phyloP scores from a whole-genome alignment of 2,888 invertebrate species.

The Trilocha varians region DNA sequence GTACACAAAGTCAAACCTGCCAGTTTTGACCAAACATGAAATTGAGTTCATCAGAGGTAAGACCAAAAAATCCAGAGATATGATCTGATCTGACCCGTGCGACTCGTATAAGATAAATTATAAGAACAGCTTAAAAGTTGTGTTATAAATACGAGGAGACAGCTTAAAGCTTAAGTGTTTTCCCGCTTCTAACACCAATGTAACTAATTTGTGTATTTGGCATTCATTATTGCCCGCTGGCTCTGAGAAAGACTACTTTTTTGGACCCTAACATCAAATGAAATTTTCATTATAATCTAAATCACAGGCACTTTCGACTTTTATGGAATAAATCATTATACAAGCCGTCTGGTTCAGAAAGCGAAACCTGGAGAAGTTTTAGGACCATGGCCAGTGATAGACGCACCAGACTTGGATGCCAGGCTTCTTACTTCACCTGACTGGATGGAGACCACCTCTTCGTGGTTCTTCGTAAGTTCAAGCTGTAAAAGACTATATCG shows the following conservation, averaged over 20 bases:
- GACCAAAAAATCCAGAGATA: no score
- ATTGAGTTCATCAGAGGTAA: constrained; percentile 39
- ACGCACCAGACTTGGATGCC: background rate
- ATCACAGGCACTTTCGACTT: constrained; percentile 60
- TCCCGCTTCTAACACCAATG: background rate
- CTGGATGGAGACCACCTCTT: background rate
- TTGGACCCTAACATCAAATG: no score
- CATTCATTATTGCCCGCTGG: no score
- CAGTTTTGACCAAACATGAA: constrained; percentile 52
- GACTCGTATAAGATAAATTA: no score
- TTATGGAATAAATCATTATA: constrained; percentile 60
- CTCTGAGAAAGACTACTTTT: background rate
- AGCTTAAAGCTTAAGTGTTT: background rate
- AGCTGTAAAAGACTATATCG: no score
- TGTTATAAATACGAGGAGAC: no score
- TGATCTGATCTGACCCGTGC: no score
- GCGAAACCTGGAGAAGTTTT: constrained; percentile 6
- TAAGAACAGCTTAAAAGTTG: no score
- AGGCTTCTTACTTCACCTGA: background rate
- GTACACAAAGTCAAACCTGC: constrained; percentile 50
- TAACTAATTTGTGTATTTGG: background rate
- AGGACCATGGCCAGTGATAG: background rate
- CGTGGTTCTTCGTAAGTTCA: background rate
- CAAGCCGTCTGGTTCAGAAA: constrained; percentile 18
- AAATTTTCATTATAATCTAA: no score